Evolutionary conservation across 2,888 invertebrate species (phyloP), one percentile per base, ranked within the genome.

Genomic region (Thereva unica): DNA sequence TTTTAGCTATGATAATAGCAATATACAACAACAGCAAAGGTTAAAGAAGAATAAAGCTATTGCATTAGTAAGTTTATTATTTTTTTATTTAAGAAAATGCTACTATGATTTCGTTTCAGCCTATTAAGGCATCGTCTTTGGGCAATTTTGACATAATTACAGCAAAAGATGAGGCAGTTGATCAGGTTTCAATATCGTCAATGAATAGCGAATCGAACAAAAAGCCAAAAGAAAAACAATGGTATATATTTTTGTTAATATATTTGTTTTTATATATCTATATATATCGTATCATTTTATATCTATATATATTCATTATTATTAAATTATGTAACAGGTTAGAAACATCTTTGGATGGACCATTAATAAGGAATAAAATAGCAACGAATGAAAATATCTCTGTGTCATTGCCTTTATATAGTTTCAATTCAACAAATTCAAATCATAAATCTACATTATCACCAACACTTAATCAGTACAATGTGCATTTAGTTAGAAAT

Each of bases 331-430:
- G 40, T 37, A 65, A 6, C 40, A 74, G 74, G 74, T 68, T 79
- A 64, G 81, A 81, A 61, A 81, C 81, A 0, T 80, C 80, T 1
- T 69, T 81, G 4, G 81, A 81, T 69, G 78, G 79, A 0, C 81
- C 80, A 0, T 70, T 73, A 5, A 75, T 77, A 40, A 73, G 76
- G 4, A 73, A 68, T 12, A 71, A 69, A 56, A 67, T 10, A 23
- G 7, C 54, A 52, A 53, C 44, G 4, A 53, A n/a, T 1, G 8
- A 34, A 5, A 45, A 45, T 12, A 52, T 44, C 8, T n/a, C 23
- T 3, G 38, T 7, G 38, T 37, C 52, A 10, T 7, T 23, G 12
- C 42, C 42, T 6, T 5, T 12, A 10, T 5, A 4, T n/a, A n/a
- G 40, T 10, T 5, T 6, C 40, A 8, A 6, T 2, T 35, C 35